Conservation (phyloP, 2,113 vertebrate genomes). For the Campylomormyrus numenius region DNA sequence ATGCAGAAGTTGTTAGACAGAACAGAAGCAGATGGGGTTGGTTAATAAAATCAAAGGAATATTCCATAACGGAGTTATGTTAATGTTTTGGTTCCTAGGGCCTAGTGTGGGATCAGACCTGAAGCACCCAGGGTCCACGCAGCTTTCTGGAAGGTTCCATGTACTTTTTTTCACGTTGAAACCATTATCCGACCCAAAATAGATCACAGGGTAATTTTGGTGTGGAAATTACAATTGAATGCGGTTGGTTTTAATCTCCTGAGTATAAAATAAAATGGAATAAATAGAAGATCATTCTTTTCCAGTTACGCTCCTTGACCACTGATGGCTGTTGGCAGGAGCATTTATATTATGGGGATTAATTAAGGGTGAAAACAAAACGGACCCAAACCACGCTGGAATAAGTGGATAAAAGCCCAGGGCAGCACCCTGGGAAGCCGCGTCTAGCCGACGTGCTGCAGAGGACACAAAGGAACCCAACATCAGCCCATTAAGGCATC, state of each 20-base stretch:
- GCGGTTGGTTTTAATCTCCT: background rate
- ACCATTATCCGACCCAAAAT: background rate
- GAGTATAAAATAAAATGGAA: background rate
- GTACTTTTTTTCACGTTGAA: background rate
- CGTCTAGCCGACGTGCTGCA: background rate
- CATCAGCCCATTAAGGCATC: background rate
- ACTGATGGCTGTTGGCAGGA: background rate
- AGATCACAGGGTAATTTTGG: slow-evolving; percentile 1
- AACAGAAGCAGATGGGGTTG: background rate
- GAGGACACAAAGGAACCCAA: background rate
- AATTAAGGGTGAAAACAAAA: background rate
- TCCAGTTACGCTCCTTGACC: background rate
- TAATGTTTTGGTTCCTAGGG: background rate
- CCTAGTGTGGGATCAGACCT: background rate
- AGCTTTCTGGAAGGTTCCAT: background rate
- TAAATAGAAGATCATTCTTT: background rate
- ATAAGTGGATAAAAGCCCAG: background rate
- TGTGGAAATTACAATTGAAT: background rate
- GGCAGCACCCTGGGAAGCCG: background rate
- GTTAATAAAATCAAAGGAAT: background rate
- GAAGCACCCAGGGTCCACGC: background rate
- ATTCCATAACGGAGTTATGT: background rate
- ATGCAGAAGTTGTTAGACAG: background rate
- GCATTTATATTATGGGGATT: background rate
- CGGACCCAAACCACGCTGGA: background rate